Evolutionary conservation across 2,113 vertebrate genomes (phyloP).

Genomic region (Loxodonta africana): DNA sequence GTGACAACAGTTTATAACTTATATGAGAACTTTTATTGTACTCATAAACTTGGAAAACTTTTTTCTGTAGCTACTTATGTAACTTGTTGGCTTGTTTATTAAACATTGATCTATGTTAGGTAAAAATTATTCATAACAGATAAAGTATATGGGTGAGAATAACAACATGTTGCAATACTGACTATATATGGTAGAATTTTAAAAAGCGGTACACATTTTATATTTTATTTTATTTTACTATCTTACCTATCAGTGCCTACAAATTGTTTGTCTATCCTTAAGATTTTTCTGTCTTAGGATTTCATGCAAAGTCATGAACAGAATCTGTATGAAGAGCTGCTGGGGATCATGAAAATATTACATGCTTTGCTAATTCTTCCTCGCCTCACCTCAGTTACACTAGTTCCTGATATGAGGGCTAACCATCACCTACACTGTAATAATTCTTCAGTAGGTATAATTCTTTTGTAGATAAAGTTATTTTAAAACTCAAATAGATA

Average conservation of each 20-base stretch:
- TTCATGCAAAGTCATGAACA: conserved; percentile 36
- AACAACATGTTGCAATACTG: conserved; percentile 48
- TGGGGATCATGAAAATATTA: conserved; percentile 25
- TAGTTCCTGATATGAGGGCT: not conserved
- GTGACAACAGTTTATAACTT: conserved; percentile 81
- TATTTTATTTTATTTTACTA: conserved; percentile 1
- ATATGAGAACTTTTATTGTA: conserved; percentile 69
- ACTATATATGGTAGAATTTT: not conserved
- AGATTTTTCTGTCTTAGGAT: not conserved
- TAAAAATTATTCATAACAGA: conserved; percentile 64
- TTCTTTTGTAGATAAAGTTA: not conserved
- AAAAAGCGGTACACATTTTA: not conserved
- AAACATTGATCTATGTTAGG: conserved; percentile 30
- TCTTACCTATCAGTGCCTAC: not conserved
- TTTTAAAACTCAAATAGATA: not conserved
- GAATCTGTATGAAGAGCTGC: not conserved
- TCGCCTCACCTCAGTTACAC: not conserved
- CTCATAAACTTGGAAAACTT: conserved; percentile 80
- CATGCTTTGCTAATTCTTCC: not conserved
- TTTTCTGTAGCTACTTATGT: conserved; percentile 33
- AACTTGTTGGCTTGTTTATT: conserved; percentile 74
- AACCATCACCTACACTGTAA: not conserved
- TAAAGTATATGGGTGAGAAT: conserved; percentile 38
- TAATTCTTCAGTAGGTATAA: not conserved
- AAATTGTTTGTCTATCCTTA: not conserved